Evolutionary conservation across 2,888 invertebrate genomes (phyloP).

Genomic region (Myathropa florea): DNA sequence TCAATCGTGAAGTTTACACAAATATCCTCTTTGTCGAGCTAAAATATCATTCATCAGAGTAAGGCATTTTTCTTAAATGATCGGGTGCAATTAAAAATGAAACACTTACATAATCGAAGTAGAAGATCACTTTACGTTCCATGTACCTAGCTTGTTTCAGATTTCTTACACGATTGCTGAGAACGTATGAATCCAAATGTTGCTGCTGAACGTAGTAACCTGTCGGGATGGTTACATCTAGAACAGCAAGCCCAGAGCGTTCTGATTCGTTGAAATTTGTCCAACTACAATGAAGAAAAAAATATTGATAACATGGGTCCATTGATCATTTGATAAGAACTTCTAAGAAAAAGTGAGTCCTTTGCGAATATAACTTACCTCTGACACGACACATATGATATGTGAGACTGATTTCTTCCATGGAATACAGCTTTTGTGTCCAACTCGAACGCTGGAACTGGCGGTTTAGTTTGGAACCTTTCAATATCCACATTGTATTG

Average conservation of each 20-base stretch:
- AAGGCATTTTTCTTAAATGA: neutral
- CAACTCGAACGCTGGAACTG: conserved; percentile 90
- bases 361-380: conserved; percentile 84
- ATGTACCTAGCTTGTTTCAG: conserved; percentile 92
- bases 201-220: conserved; percentile 96
- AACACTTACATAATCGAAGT: conserved; percentile 93
- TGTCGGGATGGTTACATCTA: conserved; percentile 93
- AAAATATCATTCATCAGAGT: conserved; percentile 74
- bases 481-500: conserved; percentile 94
- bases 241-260: conserved; percentile 92
- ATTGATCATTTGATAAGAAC: neutral
- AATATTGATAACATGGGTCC: neutral
- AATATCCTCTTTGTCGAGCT: conserved; percentile 91
- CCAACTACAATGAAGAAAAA: conserved; percentile 84
- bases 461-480: conserved; percentile 92
- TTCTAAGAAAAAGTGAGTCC: neutral
- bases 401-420: conserved; percentile 96
- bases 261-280: conserved; percentile 88
- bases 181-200: conserved; percentile 91
- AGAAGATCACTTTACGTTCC: conserved; percentile 92
- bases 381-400: conserved; percentile 92
- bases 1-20: conserved; percentile 96
- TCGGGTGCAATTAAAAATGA: neutral
- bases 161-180: conserved; percentile 88
- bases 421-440: conserved; percentile 88